Evolutionary conservation across 1,140 invertebrate genomes (phyloP).

Genomic region (Philopotamus ludificatus): DNA sequence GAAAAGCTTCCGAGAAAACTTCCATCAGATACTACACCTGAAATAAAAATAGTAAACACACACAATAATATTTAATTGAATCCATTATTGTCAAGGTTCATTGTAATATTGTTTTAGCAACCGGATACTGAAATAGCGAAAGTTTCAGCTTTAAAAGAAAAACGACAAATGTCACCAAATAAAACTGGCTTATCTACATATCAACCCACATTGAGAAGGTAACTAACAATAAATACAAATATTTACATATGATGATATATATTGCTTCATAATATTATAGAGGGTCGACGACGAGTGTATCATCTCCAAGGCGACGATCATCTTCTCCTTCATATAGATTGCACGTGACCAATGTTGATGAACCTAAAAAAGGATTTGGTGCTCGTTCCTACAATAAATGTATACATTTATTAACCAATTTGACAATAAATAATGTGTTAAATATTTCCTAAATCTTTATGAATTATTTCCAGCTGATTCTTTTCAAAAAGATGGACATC

Average conservation of each 20-base stretch:
- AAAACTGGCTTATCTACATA: slow-evolving; percentile 15
- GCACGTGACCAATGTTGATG: slow-evolving; percentile 52
- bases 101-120: no score
- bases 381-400: no score
- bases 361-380: slow-evolving; percentile 49
- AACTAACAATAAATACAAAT: neutral
- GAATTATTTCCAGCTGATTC: no score
- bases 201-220: slow-evolving; percentile 10
- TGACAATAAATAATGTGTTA: no score
- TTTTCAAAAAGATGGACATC: no score
- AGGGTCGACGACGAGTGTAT: slow-evolving; percentile 28
- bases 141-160: slow-evolving; percentile 3
- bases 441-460: no score
- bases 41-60: slow-evolving; percentile 5
- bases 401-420: no score
- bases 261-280: slow-evolving; percentile 9
- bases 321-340: slow-evolving; percentile 52
- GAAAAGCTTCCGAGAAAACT: slow-evolving; percentile 42
- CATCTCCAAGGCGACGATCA: slow-evolving; percentile 46
- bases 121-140: neutral
- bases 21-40: neutral
- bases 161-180: neutral
- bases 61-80: no score
- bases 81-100: no score
- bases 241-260: neutral